Base-by-base conservation (phyloP, 2,888 invertebrate genomes). In the Agapostemon virescens region DNA sequence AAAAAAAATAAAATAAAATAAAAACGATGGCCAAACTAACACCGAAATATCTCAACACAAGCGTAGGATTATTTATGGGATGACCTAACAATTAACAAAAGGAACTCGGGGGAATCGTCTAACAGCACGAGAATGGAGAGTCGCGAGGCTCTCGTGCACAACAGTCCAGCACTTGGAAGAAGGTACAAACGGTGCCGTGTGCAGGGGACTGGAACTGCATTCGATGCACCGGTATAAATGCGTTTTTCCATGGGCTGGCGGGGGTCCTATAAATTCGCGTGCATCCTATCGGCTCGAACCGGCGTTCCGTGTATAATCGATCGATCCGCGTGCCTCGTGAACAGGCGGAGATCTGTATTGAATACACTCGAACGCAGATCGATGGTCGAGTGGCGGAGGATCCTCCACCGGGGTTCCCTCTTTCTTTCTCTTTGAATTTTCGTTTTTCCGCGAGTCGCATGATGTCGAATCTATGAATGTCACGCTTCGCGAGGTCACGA, bases 401-500 rank as follows among this genome's bases (percentile, higher is more conserved):
- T 36, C 38, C 23, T 40, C 38, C 49, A 38, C 33, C 30, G 13
- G 20, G 13, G 20, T 63, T 69, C 26, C n/a, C 30, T 63, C 13
- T 58, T 42, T 71, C 68, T 76, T 55, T 20, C 52, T 40, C 74
- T 45, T 70, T 58, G 3, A 42, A 38, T 33, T 55, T 73, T 85
- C 69, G 52, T 81, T 67, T 72, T 52, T 6, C 23, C 71, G 81
- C 75, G 83, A 84, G 75, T 40, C 80, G 86, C 87, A 87, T 87
- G 86, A 85, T 80, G 84, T 77, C 76, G 63, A 72, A 74, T 80
- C 69, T 71, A 70, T 52, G 82, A 87, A 86, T 86, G 86, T 83
- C 52, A 73, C 49, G 84, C 82, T 87, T 87, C 83, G 81, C 81
- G 81, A 83, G 77, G 76, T 40, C 58, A 71, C 81, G 69, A 78